Evolutionary conservation across 37 sponge, comb jelly and placozoan species (phyloP).

Genomic region (Ephydatia muelleri): DNA sequence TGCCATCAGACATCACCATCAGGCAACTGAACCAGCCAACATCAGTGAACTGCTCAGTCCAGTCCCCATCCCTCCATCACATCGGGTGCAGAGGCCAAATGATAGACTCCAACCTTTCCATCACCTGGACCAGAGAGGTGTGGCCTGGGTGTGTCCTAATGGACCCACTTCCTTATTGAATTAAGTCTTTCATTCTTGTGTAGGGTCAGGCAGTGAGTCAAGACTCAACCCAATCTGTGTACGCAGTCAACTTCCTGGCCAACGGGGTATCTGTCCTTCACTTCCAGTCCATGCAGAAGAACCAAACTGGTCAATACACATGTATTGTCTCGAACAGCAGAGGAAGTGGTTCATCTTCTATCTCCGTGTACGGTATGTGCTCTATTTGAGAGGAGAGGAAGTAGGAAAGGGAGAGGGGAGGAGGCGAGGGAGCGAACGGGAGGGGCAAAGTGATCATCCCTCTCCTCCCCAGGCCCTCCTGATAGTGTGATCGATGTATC

Average conservation of each 20-base stretch:
- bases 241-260: background rate
- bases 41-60: background rate
- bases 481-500: background rate
- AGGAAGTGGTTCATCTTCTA: slow-evolving; percentile 79
- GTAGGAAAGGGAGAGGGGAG: background rate
- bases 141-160: background rate
- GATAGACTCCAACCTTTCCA: background rate
- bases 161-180: background rate
- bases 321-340: slow-evolving; percentile 63
- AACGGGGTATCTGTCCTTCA: background rate
- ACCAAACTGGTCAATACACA: slow-evolving; percentile 68
- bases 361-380: background rate
- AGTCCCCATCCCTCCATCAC: background rate
- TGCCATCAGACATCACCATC: background rate
- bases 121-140: background rate
- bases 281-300: background rate
- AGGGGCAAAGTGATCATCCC: background rate
- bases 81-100: background rate
- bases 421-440: background rate
- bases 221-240: background rate
- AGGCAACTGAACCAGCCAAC: background rate
- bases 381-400: background rate
- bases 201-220: background rate
- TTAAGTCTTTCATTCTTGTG: background rate
- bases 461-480: background rate